Evolutionary conservation across 2,113 vertebrate genomes (phyloP), one percentile per base, ranked within the genome.

Genomic region (Polyodon spathula): DNA sequence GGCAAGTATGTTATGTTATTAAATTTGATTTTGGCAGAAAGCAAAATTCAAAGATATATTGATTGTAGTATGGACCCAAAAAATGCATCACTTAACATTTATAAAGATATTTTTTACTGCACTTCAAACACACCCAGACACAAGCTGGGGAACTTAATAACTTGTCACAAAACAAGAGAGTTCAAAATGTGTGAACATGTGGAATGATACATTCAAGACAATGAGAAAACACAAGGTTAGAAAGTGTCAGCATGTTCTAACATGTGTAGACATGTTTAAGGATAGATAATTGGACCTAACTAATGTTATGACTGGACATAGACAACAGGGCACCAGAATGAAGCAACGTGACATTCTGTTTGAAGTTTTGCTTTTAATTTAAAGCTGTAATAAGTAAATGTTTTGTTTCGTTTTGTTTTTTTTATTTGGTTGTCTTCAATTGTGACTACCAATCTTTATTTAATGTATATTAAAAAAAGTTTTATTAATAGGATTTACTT

Each of bases 251-350:
- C 61, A 64, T n/a, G 59, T 67, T 42, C 58, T 56, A 54, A 68
- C 54, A 66, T 65, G 53, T 70, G 55, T 60, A 43, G 53, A 27
- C 27, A 27, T 27, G 27, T 4, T 52, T 60, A 54, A 46, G 8
- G 37, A 57, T n/a, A 0, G 37, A 59, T 37, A 61, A 54, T 44
- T 62, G 58, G 69, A 40, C 16, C 9, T 3, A 40, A 69, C 61
- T 55, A 64, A 59, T 48, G 56, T 53, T 67, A 14, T 46, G 63
- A 65, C 40, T 59, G 52, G 70, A 56, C 60, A 63, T 69, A 61
- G 64, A 46, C 56, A 40, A 71, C 11, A 54, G 54, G 17, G 52
- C 44, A 37, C 43, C 40, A 56, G 39, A 44, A 50, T n/a, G 48
- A 11, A 50, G 12, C 48, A 50, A 50, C 27, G 3, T 27, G 27